Base-by-base conservation (phyloP, 2,113 vertebrate genomes). In the Chaenogobius annularis region DNA sequence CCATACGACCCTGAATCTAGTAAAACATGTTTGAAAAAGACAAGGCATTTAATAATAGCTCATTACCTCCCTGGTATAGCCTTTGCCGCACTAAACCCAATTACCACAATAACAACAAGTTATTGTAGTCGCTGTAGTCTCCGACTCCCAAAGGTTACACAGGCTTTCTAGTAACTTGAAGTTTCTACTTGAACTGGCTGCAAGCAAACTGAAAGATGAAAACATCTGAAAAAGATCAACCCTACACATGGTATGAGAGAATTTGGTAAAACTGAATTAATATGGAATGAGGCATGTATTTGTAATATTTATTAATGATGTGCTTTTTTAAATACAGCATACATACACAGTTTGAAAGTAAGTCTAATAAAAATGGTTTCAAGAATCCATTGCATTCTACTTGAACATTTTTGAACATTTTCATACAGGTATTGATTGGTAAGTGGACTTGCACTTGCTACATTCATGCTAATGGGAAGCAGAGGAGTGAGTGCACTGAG, bases 391-490 rank as follows among this genome's bases (percentile, higher is more conserved):
- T 50, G 47, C 47, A 19, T 7, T 50, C 47, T 50, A 7, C 44
- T 13, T 11, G 2, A 40, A 5, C 37, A 5, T 40, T 50, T 17
- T 4, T 54, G 50, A 54, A 3, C 12, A 46, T 54, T 54, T 54
- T 20, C 8, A 10, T 54, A 54, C 44, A 11, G 10, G 1, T 10
- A 46, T 46, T 54, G 10, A 7, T 54, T 54, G 3, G 8, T n/a
- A 20, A 54, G 50, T 10, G 10, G 8, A 9, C 50, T 54, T 20
- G 17, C 19, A 12, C 44, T 46, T 46, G 44, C 83, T 87, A 81
- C 79, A 78, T 85, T 70, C 70, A 74, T 76, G 76, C 79, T 83
- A 77, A 82, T 83, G 75, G 64, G 77, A 76, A 84, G 85, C 65
- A 70, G 69, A 74, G 70, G 77, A 77, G 72, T 73, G 58, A 72